Conservation (phyloP, 1,140 invertebrate species). For the Drosophila lowei region DNA sequence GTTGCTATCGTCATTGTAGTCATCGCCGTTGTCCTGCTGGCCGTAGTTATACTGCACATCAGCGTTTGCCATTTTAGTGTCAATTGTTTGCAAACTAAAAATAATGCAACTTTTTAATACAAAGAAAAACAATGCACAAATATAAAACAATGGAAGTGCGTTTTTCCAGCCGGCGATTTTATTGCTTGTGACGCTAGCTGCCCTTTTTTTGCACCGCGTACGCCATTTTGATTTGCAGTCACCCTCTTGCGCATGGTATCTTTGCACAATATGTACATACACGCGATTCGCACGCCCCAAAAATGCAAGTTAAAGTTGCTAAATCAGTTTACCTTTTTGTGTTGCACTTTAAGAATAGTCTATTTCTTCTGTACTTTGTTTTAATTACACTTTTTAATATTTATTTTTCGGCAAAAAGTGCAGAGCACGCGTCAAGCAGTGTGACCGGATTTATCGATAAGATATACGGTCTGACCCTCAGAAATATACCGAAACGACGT, state of each 20-base stretch:
- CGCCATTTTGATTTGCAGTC: constrained; percentile 70
- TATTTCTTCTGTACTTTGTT: no score
- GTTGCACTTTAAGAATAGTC: no score
- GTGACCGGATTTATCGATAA: no score
- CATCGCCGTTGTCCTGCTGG: constrained; percentile 64
- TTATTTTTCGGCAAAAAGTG: no score
- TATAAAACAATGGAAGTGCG: no score
- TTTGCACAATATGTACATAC: constrained; percentile 1
- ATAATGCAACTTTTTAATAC: not conserved
- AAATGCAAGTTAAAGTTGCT: no score
- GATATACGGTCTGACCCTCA: no score
- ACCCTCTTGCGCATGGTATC: constrained; percentile 9
- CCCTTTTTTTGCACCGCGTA: constrained; percentile 50
- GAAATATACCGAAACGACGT: no score
- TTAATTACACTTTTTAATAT: no score
- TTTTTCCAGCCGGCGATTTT: constrained; percentile 24
- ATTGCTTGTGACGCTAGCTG: constrained; percentile 17
- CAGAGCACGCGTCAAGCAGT: no score
- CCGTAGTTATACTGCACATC: constrained; percentile 64
- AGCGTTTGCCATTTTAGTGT: constrained; percentile 59
- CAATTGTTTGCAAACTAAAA: not conserved
- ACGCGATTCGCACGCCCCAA: not conserved
- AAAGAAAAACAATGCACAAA: not conserved
- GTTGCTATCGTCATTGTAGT: constrained; percentile 67
- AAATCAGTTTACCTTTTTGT: no score